phyloP scores from a whole-genome alignment of 2,888 invertebrate genomes.

The Mantis religiosa region DNA sequence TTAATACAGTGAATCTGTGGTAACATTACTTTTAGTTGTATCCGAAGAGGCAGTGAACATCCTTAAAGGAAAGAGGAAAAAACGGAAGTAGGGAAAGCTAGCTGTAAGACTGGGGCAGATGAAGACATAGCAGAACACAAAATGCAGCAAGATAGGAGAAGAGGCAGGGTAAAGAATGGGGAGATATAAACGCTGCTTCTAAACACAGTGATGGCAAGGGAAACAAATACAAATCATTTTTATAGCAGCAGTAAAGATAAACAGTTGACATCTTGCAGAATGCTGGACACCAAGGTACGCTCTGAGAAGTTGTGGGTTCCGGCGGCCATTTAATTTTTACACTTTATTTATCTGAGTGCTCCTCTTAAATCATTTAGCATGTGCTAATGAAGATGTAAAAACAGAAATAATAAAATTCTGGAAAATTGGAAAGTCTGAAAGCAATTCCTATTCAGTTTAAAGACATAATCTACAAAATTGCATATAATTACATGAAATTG shows the following conservation, averaged over 20 bases:
- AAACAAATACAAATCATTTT: constrained; percentile 28
- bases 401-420: too few species aligned
- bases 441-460: too few species aligned
- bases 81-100: not conserved
- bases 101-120: not conserved
- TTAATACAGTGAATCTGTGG: too few species aligned
- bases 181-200: not conserved
- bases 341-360: too few species aligned
- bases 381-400: too few species aligned
- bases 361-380: too few species aligned
- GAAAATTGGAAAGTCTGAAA: too few species aligned
- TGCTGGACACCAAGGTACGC: not conserved
- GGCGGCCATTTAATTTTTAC: too few species aligned
- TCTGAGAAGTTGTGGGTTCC: not conserved
- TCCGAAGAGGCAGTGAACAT: not conserved
- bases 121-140: constrained; percentile 24
- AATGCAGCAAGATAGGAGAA: not conserved
- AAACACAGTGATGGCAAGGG: not conserved
- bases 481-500: too few species aligned
- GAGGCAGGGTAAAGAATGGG: not conserved
- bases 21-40: too few species aligned
- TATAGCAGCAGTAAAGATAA: constrained; percentile 28
- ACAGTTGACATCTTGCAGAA: constrained; percentile 25
- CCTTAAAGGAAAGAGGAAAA: not conserved
- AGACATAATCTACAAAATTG: too few species aligned